Evolutionary conservation across 2,113 vertebrate species (phyloP).

Genomic region (Centropristis striata): DNA sequence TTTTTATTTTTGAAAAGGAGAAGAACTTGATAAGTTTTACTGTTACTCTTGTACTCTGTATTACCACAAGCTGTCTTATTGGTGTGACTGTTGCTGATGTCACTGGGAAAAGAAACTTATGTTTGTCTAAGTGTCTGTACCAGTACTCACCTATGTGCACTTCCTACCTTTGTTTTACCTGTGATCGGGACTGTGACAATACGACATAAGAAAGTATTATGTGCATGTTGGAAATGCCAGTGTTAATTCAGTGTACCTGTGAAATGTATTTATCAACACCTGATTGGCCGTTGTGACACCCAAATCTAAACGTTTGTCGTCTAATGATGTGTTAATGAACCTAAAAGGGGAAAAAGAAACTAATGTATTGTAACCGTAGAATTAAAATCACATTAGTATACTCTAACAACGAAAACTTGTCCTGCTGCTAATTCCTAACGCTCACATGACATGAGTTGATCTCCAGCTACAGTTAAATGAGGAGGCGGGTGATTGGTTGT

Average conservation of each 20-base stretch:
- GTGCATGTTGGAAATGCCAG: slow-evolving; percentile 83
- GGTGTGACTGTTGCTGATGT: slow-evolving; percentile 73
- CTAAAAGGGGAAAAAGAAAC: slow-evolving; percentile 54
- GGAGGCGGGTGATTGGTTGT: slow-evolving; percentile 35
- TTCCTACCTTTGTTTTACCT: slow-evolving; percentile 69
- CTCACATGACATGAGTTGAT: slow-evolving; percentile 46
- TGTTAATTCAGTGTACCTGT: slow-evolving; percentile 80
- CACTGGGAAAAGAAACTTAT: slow-evolving; percentile 48
- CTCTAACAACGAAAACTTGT: slow-evolving; percentile 78
- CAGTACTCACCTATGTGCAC: slow-evolving; percentile 75
- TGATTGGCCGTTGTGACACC: slow-evolving; percentile 73
- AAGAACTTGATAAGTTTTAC: slow-evolving; percentile 54
- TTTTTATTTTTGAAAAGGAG: slow-evolving; percentile 67
- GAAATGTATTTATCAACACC: slow-evolving; percentile 81
- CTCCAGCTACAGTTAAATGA: slow-evolving; percentile 41
- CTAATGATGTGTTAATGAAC: slow-evolving; percentile 72
- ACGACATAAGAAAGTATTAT: slow-evolving; percentile 81
- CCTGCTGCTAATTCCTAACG: slow-evolving; percentile 81
- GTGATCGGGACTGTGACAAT: slow-evolving; percentile 74
- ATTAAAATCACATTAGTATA: slow-evolving; percentile 84
- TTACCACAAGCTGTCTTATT: slow-evolving; percentile 72
- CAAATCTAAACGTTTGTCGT: slow-evolving; percentile 71
- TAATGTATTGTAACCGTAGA: slow-evolving; percentile 82
- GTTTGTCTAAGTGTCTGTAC: slow-evolving; percentile 78
- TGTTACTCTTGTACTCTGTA: slow-evolving; percentile 78